These are phyloP conservation scores for Coecobrya sp. DNA, from an alignment of 2,888 invertebrate genomes.

Conservation along the genomic window DNA sequence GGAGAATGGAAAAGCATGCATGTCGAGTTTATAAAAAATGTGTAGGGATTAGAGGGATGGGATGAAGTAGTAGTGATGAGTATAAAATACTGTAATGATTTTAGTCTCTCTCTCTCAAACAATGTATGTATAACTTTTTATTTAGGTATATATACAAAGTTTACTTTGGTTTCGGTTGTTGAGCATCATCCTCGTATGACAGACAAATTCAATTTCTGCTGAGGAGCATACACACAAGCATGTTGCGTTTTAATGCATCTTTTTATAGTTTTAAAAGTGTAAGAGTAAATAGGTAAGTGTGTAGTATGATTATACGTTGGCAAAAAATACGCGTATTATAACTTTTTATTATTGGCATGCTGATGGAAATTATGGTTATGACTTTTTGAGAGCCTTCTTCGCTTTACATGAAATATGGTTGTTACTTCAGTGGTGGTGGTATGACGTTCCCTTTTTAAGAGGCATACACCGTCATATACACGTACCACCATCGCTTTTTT, in stretches of 20 bases:
- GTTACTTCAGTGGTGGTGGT: background rate
- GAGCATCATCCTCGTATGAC: conserved; percentile 45
- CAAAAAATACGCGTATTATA: conserved; percentile 51
- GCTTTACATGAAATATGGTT: conserved; percentile 32
- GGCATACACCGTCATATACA: conserved; percentile 1
- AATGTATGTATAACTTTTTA: conserved; percentile 23
- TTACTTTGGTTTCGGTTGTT: conserved; percentile 47
- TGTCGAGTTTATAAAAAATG: conserved; percentile 55
- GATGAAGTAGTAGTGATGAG: conserved; percentile 2
- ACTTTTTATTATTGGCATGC: conserved; percentile 74
- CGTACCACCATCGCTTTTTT: background rate
- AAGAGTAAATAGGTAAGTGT: conserved; percentile 21
- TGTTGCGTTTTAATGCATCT: background rate
- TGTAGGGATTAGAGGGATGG: conserved; percentile 3
- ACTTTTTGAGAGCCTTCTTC: conserved; percentile 43
- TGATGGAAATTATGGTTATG: conserved; percentile 80
- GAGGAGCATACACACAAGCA: conserved; percentile 12
- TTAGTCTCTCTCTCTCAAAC: background rate
- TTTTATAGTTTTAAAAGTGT: background rate
- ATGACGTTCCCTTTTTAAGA: conserved; percentile 28
- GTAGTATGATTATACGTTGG: conserved; percentile 12
- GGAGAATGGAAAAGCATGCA: conserved; percentile 74
- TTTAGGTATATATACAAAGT: conserved; percentile 29
- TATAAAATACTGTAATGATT: conserved; percentile 35
- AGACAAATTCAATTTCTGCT: conserved; percentile 65